phyloP scores from a whole-genome alignment of 2,888 invertebrate genomes.

The Lochmaea capreae region DNA sequence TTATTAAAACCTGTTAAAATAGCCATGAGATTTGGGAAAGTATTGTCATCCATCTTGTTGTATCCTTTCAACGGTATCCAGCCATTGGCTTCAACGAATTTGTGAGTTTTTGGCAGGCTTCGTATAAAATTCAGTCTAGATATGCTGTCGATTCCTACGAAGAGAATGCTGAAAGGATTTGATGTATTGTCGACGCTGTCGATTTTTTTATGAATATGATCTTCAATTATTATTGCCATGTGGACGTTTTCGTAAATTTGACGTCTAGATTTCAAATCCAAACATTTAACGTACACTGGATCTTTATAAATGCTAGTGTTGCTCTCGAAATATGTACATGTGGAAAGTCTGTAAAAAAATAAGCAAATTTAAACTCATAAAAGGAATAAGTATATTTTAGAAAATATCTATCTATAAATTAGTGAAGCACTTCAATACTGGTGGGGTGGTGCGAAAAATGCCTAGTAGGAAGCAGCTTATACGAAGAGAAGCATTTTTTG shows the following conservation, averaged over 20 bases:
- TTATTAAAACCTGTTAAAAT: slow-evolving; percentile 69
- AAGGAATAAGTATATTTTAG: no score
- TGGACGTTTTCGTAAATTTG: slow-evolving; percentile 70
- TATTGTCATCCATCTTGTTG: slow-evolving; percentile 85
- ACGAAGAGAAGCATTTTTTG: no score
- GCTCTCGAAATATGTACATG: slow-evolving; percentile 66
- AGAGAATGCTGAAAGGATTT: slow-evolving; percentile 73
- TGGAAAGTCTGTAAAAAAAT: slow-evolving; percentile 61
- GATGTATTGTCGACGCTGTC: slow-evolving; percentile 47
- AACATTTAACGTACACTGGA: slow-evolving; percentile 69
- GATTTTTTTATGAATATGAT: slow-evolving; percentile 51
- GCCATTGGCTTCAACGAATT: slow-evolving; percentile 70
- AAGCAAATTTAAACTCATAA: not conserved
- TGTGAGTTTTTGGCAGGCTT: slow-evolving; percentile 78
- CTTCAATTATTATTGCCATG: slow-evolving; percentile 61
- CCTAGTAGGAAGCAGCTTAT: no score
- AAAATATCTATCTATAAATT: no score
- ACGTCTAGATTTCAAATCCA: slow-evolving; percentile 48
- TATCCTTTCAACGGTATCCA: slow-evolving; percentile 59
- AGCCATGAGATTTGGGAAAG: slow-evolving; percentile 90
- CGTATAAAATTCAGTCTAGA: slow-evolving; percentile 83
- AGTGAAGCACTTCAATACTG: no score
- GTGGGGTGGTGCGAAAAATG: no score
- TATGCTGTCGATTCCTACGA: slow-evolving; percentile 88
- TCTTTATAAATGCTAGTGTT: slow-evolving; percentile 64